Conservation (phyloP, 2,888 invertebrate species). For the Drosophila melanosoma region DNA sequence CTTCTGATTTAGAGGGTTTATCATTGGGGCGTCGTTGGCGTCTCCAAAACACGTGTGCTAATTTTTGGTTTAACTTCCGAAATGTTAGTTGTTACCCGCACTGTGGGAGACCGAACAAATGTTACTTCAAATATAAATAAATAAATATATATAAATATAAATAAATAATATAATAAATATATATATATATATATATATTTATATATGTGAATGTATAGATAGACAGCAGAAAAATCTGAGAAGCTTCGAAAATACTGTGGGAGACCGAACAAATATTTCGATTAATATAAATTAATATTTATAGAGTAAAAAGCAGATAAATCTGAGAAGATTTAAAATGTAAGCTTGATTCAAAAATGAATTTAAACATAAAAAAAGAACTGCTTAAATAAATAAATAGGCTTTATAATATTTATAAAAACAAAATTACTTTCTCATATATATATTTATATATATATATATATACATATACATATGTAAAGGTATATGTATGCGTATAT, state of each 20-base stretch:
- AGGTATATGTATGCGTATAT: too few species aligned
- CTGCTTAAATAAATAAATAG: not conserved
- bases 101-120: constrained; percentile 55
- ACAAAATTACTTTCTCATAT: not conserved
- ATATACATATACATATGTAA: too few species aligned
- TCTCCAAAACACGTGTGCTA: constrained; percentile 58
- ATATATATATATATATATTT: too few species aligned
- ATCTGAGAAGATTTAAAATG: not conserved
- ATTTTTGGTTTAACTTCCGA: constrained; percentile 55
- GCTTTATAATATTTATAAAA: not conserved
- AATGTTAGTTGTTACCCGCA: constrained; percentile 39
- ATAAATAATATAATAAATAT: not conserved
- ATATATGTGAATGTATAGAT: not conserved
- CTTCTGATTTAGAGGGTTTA: constrained; percentile 60
- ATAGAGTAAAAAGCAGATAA: not conserved
- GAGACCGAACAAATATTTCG: too few species aligned
- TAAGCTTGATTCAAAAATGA: not conserved
- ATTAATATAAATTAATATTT: too few species aligned
- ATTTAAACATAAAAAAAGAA: not conserved
- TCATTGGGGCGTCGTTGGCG: constrained; percentile 44
- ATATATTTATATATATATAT: too few species aligned
- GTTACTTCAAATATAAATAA: constrained; percentile 2
- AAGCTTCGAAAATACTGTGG: not conserved
- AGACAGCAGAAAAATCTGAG: not conserved
- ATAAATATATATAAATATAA: too few species aligned